These are phyloP conservation scores for Serrognathus titanus DNA, from an alignment of 2,888 invertebrate genomes.

Conservation along the genomic window DNA sequence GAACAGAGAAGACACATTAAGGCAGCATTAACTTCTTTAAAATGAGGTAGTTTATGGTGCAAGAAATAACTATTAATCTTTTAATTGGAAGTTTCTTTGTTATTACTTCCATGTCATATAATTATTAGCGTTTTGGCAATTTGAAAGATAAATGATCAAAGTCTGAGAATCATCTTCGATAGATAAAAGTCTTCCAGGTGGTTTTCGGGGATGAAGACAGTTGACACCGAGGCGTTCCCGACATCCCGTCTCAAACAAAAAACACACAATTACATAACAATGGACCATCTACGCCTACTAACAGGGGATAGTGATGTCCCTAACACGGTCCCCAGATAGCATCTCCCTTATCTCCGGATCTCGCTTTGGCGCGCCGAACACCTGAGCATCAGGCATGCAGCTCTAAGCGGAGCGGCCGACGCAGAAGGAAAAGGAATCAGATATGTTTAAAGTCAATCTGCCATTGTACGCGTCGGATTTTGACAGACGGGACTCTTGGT, in stretches of 20 bases:
- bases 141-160: too few relatives aligned
- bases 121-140: too few relatives aligned
- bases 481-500: constrained; percentile 46
- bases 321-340: constrained; percentile 42
- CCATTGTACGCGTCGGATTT: constrained; percentile 39
- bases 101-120: too few relatives aligned
- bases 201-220: constrained; percentile 44
- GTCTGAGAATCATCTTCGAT: background rate
- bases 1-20: too few relatives aligned
- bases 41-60: too few relatives aligned
- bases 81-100: too few relatives aligned
- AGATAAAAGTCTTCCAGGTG: constrained; percentile 37
- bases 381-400: constrained; percentile 28
- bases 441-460: constrained; percentile 47
- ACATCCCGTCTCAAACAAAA: constrained; percentile 48
- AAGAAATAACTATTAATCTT: too few relatives aligned
- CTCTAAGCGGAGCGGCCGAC: constrained; percentile 35
- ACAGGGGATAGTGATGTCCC: constrained; percentile 48
- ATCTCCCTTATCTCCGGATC: constrained; percentile 38
- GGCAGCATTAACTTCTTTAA: too few relatives aligned
- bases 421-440: constrained; percentile 43
- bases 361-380: constrained; percentile 35
- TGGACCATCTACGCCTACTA: constrained; percentile 50
- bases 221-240: constrained; percentile 49
- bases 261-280: constrained; percentile 50